A percentile compares a stretch with the other conserved stretches of the same genome.
phyloP scores from a whole-genome alignment of 2,113 vertebrate genomes.

The Chrysemys picta region DNA sequence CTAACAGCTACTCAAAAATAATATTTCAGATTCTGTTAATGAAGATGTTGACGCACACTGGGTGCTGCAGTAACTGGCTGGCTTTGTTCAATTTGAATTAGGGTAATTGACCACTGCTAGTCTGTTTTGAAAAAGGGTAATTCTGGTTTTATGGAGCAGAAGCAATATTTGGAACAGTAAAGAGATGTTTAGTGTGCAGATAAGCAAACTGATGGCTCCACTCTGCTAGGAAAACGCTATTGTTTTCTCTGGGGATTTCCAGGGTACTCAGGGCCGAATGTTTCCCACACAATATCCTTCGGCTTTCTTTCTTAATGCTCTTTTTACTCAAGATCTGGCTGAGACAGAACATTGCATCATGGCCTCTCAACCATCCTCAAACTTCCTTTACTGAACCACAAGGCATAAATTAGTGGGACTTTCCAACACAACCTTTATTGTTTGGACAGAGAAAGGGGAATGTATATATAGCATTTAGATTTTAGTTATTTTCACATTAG shows the following conservation, averaged over 20 bases:
- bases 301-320: not conserved
- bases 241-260: conserved; percentile 26
- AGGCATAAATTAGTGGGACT: conserved; percentile 41
- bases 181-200: not conserved
- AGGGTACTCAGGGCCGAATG: not conserved
- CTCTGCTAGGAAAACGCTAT: not conserved
- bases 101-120: not conserved
- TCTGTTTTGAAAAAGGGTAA: not conserved
- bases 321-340: conserved; percentile 39
- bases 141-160: conserved; percentile 25
- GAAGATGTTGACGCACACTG: accelerated
- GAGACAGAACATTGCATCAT: conserved; percentile 21
- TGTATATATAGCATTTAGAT: conserved; percentile 10
- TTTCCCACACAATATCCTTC: conserved; percentile 21
- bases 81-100: not conserved
- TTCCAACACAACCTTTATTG: conserved; percentile 22
- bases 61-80: not conserved
- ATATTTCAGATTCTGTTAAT: not conserved
- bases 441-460: not conserved
- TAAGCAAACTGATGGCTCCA: not conserved
- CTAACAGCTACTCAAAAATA: not conserved
- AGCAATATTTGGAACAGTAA: not conserved
- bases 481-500: not conserved
- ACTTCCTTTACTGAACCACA: conserved; percentile 29
- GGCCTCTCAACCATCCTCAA: conserved; percentile 17